Evolutionary conservation across 1,140 invertebrate species (phyloP).

Genomic region (Brachionus rubens): DNA sequence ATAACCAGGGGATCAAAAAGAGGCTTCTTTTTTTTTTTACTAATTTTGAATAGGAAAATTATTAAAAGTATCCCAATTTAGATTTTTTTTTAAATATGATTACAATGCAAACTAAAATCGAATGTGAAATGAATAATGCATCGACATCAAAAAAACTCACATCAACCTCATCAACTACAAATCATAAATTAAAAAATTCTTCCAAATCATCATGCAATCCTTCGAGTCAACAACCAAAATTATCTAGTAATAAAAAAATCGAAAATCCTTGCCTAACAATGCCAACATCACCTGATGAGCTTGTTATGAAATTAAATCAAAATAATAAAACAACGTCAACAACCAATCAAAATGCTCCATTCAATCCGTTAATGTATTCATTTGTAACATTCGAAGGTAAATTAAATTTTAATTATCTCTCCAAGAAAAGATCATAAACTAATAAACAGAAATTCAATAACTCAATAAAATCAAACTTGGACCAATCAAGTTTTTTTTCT

Average conservation of each 20-base stretch:
- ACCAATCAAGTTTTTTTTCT: not conserved
- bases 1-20: no score
- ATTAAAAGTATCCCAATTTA: no score
- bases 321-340: not conserved
- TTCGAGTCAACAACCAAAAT: no score
- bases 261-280: no score
- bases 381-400: conserved; percentile 45
- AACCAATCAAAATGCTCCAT: not conserved
- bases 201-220: no score
- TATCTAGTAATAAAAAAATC: no score
- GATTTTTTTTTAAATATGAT: no score
- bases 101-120: no score
- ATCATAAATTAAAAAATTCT: no score
- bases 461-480: conserved; percentile 7
- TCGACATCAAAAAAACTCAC: not conserved
- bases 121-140: no score
- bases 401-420: conserved; percentile 31
- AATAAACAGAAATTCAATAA: conserved; percentile 40
- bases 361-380: conserved; percentile 37
- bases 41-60: no score
- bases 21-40: no score
- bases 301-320: not conserved
- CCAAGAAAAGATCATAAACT: not conserved
- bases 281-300: not conserved
- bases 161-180: not conserved